Evolutionary conservation across 2,797 vertebrate species (phyloP).

Genomic region (Spatula clypeata): DNA sequence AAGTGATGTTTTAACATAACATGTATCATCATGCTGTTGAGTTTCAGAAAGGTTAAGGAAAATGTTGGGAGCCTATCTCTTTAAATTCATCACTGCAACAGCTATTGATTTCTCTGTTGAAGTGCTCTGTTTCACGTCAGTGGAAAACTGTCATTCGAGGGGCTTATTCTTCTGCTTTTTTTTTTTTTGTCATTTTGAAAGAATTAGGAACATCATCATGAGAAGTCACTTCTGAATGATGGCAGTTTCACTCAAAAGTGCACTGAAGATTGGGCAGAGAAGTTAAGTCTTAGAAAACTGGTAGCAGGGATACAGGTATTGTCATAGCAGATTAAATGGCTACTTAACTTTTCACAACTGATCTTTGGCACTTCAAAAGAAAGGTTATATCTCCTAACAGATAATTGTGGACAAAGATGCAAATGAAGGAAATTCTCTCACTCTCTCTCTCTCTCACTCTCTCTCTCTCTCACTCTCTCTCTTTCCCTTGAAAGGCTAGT

Average conservation of each 20-base stretch:
- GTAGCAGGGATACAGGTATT: background rate
- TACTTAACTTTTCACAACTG: background rate
- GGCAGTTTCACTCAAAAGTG: background rate
- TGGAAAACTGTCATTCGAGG: background rate
- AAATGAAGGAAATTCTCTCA: background rate
- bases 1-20: background rate
- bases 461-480: background rate
- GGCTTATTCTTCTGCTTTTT: background rate
- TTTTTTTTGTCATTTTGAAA: background rate
- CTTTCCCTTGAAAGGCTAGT: background rate
- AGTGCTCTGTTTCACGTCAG: background rate
- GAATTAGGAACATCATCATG: background rate
- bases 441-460: background rate
- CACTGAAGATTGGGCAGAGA: background rate
- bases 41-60: constrained; percentile 21
- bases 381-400: background rate
- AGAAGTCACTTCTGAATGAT: background rate
- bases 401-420: background rate
- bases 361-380: constrained; percentile 2
- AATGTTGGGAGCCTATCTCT: background rate
- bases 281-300: background rate
- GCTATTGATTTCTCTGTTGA: background rate
- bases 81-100: background rate
- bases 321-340: background rate
- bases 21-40: background rate